Evolutionary conservation across 2,113 vertebrate species (phyloP).

Genomic region (Grammomys dolichurus): DNA sequence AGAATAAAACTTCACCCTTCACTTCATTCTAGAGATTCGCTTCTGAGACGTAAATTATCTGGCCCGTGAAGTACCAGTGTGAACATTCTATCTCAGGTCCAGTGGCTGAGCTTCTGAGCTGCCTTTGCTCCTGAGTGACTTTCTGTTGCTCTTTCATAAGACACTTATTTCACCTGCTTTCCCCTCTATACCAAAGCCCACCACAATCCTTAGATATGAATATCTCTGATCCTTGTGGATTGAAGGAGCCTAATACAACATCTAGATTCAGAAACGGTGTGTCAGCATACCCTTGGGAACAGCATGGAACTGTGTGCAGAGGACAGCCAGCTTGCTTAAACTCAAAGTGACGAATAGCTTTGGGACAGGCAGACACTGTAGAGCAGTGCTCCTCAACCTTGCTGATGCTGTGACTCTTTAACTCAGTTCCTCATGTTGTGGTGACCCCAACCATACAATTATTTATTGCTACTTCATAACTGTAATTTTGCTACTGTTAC

Average conservation of each 20-base stretch:
- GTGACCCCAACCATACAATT: neutral
- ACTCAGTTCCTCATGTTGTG: neutral
- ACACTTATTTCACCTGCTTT: neutral
- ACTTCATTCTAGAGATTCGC: neutral
- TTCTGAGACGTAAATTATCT: neutral
- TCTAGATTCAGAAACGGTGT: slow-evolving; percentile 18
- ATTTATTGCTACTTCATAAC: neutral
- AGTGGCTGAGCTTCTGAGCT: neutral
- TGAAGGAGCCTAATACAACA: neutral
- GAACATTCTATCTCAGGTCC: neutral
- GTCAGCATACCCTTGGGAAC: neutral
- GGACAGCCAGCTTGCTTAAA: neutral
- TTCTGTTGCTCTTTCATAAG: slow-evolving; percentile 1
- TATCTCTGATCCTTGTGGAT: neutral
- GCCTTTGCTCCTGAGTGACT: neutral
- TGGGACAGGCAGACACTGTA: neutral
- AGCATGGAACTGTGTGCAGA: neutral
- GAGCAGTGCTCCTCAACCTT: neutral
- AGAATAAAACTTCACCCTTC: neutral
- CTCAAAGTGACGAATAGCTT: neutral
- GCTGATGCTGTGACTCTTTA: neutral
- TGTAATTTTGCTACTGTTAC: neutral
- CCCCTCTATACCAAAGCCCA: neutral
- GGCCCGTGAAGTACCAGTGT: neutral
- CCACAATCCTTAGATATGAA: neutral